phyloP scores from a whole-genome alignment of 2,888 invertebrate genomes.

The Brachyptera putata region DNA sequence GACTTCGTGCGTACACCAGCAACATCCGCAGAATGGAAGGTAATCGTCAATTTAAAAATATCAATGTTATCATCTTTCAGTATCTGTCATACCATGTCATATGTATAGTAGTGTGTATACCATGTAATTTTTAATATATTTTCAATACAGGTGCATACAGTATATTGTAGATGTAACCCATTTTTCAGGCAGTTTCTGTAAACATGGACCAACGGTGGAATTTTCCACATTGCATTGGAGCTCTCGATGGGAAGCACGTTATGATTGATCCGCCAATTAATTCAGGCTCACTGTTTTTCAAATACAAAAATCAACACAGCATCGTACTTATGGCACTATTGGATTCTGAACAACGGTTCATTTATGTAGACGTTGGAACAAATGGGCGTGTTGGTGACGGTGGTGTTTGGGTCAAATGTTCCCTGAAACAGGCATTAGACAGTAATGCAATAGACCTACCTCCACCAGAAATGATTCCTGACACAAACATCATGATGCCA shows the following conservation, averaged over 20 bases:
- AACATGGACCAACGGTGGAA: constrained; percentile 32
- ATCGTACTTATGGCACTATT: constrained; percentile 33
- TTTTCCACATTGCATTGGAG: constrained; percentile 35
- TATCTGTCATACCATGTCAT: no score
- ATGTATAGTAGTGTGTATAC: no score
- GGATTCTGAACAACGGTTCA: no score
- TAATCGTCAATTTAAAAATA: no score
- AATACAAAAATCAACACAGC: constrained; percentile 37
- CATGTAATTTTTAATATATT: no score
- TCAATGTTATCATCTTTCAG: no score
- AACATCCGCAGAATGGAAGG: no score
- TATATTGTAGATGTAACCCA: no score
- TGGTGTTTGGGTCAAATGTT: constrained; percentile 29
- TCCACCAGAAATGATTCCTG: background rate
- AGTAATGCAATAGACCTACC: background rate
- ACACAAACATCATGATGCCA: constrained; percentile 4
- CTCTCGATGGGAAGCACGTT: constrained; percentile 27
- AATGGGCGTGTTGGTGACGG: constrained; percentile 34
- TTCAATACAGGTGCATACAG: no score
- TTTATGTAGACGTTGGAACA: constrained; percentile 30
- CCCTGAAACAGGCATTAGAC: constrained; percentile 2
- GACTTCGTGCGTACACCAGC: no score
- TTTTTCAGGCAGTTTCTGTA: no score
- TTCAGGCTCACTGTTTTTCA: constrained; percentile 37
- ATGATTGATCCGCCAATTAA: constrained; percentile 35